Evolutionary conservation across 2,888 invertebrate genomes (phyloP), one percentile per base, ranked within the genome.

Genomic region (Chloroclysta siterata): DNA sequence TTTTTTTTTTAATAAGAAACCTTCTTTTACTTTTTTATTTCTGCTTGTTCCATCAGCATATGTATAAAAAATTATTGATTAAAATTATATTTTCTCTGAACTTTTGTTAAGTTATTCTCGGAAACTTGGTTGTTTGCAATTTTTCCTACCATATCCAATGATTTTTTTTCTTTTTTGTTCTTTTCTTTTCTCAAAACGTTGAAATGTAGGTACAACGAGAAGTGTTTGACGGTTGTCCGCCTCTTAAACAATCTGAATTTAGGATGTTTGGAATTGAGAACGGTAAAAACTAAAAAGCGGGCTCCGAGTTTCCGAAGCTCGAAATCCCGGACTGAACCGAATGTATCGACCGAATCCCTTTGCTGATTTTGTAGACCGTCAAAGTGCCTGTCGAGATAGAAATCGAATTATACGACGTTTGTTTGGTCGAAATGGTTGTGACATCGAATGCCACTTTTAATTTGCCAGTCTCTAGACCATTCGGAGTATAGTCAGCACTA

Each of bases 361-460:
- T 72, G 69, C 77, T 79, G 78, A 76, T 80, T 85, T 83, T 83
- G 83, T 80, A 78, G 74, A 71, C 78, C 71, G 77, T 82, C 80
- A 81, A 79, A 77, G 73, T 75, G 74, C 76, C 74, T 72, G 76
- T 74, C 72, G 66, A 75, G 73, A 73, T 76, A 75, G 77, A 72
- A 65, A 81, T 74, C 73, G 76, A 79, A 81, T 84, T 82, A 80
- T 81, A 51, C 53, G 28, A 65, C 51, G 39, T 28, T 46, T 60
- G 57, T 65, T 65, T 65, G 44, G 39, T 55, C 17, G 36, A 52
- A 62, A 28, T 47, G 51, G 51, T 59, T 55, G 56, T 61, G 60
- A 47, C 65, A 61, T 42, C 36, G 7, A 42, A 65, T 64, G 63
- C 41, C 70, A 70, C 64, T 71, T 66, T 60, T 57, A 57, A 65